Conservation (phyloP, 2,888 invertebrate species). For the Eilema caniola region DNA sequence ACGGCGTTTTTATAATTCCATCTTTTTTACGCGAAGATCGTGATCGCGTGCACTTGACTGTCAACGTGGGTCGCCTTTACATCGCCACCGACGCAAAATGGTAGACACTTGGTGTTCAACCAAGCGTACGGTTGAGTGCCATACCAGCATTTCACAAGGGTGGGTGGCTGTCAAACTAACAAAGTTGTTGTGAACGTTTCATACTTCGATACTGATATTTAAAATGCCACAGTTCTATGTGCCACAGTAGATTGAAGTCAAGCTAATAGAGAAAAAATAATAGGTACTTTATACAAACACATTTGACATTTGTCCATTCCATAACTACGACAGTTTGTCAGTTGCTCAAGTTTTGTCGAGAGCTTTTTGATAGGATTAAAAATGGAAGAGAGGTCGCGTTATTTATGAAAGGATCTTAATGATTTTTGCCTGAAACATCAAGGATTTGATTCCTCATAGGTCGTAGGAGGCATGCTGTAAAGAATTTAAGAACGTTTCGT, state of each 20-base stretch:
- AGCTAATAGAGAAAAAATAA: neutral
- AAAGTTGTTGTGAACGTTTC: neutral
- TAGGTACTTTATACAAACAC: too few relatives aligned
- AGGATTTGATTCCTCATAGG: too few relatives aligned
- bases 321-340: too few relatives aligned
- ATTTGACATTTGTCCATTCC: too few relatives aligned
- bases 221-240: neutral
- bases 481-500: too few relatives aligned
- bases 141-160: constrained; percentile 19
- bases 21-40: constrained; percentile 15
- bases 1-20: constrained; percentile 12
- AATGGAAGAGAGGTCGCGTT: too few relatives aligned
- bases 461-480: too few relatives aligned
- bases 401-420: too few relatives aligned
- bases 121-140: constrained; percentile 40
- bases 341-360: too few relatives aligned
- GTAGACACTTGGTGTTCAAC: constrained; percentile 35
- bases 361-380: too few relatives aligned
- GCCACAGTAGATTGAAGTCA: neutral
- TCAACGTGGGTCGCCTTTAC: constrained; percentile 36
- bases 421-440: too few relatives aligned
- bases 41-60: constrained; percentile 30
- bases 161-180: constrained; percentile 6
- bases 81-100: constrained; percentile 33
- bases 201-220: neutral